Evolutionary conservation across 2,113 vertebrate genomes (phyloP), one percentile per base, ranked within the genome.

Genomic region (Centropus unirufus): DNA sequence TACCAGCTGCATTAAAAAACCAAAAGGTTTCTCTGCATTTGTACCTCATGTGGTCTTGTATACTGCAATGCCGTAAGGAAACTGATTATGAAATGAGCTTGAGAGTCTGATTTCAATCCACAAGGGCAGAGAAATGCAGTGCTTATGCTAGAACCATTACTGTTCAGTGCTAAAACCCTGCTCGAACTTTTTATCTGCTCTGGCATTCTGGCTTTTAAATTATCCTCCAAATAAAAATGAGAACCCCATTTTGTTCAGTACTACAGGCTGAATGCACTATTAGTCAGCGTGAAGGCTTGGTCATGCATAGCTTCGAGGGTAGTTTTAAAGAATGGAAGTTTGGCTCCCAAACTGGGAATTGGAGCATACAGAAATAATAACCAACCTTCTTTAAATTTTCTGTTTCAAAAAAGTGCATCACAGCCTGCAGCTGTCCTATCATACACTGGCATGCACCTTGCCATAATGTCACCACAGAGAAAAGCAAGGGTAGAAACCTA

Each of bases 181-280:
- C 23, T 90, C 63, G 70, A 73, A 83, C 39, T 57, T 57, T 80
- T 86, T 74, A 86, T 55, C 26, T 30, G 44, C 52, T 68, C 91
- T 40, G 47, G 69, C 59, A 91, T 57, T 93, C 59, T 84, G 84
- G 77, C 49, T 93, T 75, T 59, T 77, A 80, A 95, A 76, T 61
- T 85, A 81, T 40, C 44, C 64, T 86, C 36, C n/a, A 79, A 62
- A 70, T 29, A 51, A 80, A 77, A 77, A 57, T 2, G 30, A 96
- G 73, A 83, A 75, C 30, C 20, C 46, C 29, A 62, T 72, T 78
- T 72, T 82, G 73, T 57, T 89, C 36, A 57, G 58, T 27, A 26
- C 27, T 44, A 44, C 1, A 16, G 26, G 55, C 59, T 81, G 55
- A 94, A 90, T 7, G 30, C 24, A n/a, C 14, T 75, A 20, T 64